These are phyloP conservation scores for Paraescarpia echinospica DNA, from an alignment of 1,140 invertebrate genomes.

Conservation along the genomic window DNA sequence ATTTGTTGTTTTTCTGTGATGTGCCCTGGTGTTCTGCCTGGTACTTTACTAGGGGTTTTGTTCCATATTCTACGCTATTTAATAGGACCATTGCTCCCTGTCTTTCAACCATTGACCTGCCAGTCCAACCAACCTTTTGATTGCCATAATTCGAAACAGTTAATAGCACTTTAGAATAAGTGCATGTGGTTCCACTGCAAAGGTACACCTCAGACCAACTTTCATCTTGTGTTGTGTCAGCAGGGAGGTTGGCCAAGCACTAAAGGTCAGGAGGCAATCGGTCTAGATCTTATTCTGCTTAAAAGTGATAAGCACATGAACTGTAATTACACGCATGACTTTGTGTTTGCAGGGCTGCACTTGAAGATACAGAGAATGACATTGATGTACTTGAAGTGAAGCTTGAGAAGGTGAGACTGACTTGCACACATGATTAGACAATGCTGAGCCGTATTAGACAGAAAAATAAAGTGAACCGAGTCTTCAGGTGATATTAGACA, in stretches of 20 bases:
- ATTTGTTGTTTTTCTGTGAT: no score
- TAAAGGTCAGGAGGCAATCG: background rate
- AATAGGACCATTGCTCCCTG: background rate
- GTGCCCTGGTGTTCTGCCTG: no score
- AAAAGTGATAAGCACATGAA: constrained; percentile 8
- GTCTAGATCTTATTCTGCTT: background rate
- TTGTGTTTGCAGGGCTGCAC: constrained; percentile 68
- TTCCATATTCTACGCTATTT: background rate
- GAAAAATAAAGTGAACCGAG: background rate
- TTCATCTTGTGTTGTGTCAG: background rate
- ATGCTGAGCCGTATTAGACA: no score
- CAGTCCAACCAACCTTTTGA: background rate
- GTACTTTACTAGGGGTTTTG: background rate
- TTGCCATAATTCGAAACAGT: background rate
- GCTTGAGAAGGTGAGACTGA: constrained; percentile 73
- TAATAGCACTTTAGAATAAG: background rate
- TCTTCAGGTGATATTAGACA: background rate
- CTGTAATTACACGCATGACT: background rate
- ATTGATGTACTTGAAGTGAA: constrained; percentile 84
- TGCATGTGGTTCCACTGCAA: background rate
- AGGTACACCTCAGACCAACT: background rate
- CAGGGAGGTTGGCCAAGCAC: background rate
- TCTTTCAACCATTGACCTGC: background rate
- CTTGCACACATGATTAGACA: background rate
- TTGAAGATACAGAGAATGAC: constrained; percentile 81